Evolutionary conservation across 2,113 vertebrate species (phyloP), one percentile per base, ranked within the genome.

Genomic region (Zingel zingel): DNA sequence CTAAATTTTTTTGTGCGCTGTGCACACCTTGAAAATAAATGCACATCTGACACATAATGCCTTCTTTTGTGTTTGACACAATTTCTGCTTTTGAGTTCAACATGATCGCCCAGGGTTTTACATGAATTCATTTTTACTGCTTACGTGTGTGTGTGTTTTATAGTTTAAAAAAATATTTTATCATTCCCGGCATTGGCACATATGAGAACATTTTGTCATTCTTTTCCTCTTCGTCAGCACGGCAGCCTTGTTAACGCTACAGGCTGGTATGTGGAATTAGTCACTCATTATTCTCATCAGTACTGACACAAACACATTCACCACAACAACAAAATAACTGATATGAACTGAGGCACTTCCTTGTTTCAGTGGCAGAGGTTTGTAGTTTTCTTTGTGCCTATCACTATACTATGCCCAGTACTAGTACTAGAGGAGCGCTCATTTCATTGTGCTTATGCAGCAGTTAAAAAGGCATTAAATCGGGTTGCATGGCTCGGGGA

Each of bases 201-300:
- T 45, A 68, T 57, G 80, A 90, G 81, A 89, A 74, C 87, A 79
- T 91, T 90, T 89, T 86, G 68, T 84, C 88, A 88, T 88, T 91
- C 71, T 79, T 85, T 80, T 72, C 74, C 64, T 81, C 65, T 89
- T 74, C 77, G 59, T 83, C 89, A 90, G 72, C 39, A 43, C 39
- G 39, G n/a, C 87, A 23, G 79, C 63, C 83, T 89, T 89, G 88
- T 91, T 93, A 89, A 84, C 3, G 74, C 86, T 85, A 77, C 81
- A 21, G 87, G 81, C 87, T 90, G 86, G 81, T 86, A 84, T 86
- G 87, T 87, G 84, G 88, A 90, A 92, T 91, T 91, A 92, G 89
- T 91, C 87, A 85, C 84, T 88, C 87, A 82, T 93, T 93, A 89
- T 84, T 91, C 88, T 91, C 89, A 91, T 90, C 84, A 79, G 86